A percentile compares a stretch with the other conserved stretches of the same genome.
Conservation (phyloP, 1,140 invertebrate species). For the Mamestra configurata region DNA sequence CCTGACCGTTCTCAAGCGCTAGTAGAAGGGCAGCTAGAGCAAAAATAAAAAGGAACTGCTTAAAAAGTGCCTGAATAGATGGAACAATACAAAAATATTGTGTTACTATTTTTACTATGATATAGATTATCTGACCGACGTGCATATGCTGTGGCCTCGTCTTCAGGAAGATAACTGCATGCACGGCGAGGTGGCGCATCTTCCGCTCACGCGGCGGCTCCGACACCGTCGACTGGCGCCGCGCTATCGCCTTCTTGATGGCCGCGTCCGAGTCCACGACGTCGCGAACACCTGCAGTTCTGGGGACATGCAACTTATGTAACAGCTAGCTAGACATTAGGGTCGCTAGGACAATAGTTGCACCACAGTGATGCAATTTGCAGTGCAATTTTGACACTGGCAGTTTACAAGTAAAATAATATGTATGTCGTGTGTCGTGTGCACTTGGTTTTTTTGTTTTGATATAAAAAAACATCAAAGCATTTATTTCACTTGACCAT, state of each 20-base stretch:
- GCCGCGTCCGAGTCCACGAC: conserved; percentile 60
- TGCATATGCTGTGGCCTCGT: conserved; percentile 84
- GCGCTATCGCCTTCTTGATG: conserved; percentile 72
- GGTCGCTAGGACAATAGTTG: too few species aligned
- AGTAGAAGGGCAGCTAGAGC: conserved; percentile 89
- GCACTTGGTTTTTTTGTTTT: too few species aligned
- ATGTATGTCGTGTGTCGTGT: too few species aligned
- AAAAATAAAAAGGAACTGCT: neutral
- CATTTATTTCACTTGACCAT: too few species aligned
- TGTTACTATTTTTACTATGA: neutral
- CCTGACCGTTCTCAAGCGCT: conserved; percentile 90
- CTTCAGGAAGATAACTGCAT: conserved; percentile 88
- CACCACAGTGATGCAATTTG: too few species aligned
- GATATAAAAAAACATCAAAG: too few species aligned
- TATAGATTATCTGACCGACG: conserved; percentile 73
- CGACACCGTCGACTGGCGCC: conserved; percentile 70
- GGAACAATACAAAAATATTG: too few species aligned
- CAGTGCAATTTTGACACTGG: too few species aligned
- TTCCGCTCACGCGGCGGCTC: conserved; percentile 64
- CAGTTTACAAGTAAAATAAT: too few species aligned
- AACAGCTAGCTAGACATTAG: too few species aligned
- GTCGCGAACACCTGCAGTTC: conserved; percentile 57
- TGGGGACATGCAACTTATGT: neutral
- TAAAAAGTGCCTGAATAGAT: neutral
- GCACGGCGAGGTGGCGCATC: conserved; percentile 85